Base-by-base conservation (phyloP, 2,888 invertebrate species). In the Nasonia oneida region DNA sequence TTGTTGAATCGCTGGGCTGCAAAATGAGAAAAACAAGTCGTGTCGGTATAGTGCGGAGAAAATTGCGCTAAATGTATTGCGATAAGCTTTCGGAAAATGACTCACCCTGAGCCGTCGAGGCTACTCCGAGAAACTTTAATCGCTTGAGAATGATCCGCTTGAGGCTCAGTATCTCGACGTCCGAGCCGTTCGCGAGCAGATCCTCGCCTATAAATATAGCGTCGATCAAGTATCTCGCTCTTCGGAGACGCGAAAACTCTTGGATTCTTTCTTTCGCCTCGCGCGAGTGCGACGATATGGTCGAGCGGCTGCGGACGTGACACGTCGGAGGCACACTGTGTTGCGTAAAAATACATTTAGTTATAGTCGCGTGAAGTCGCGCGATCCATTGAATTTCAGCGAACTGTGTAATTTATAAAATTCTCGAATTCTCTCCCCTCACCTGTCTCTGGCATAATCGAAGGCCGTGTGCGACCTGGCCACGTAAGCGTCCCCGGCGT, bases 91-190 rank as follows among this genome's bases (percentile, higher is more conserved):
- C 23, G 57, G 47, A 71, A 53, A 61, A 61, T n/a, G 14, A 4
- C 14, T 75, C 33, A 87, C 87, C 82, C 86, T 81, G 81, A 8
- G 71, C n/a, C 42, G 23, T 87, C 64, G 79, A 87, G 57, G 87
- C 81, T 4, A 91, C 90, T 0, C 91, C 92, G 15, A 93, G 86
- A 57, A 87, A 88, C 80, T 96, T 96, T 87, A 97, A 94, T 75
- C 97, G 95, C 10, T 95, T 95, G 4, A 96, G 93, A 4, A 97
- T 95, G 0, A 96, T 94, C 33, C 94, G 95, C 82, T 96, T 95
- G 83, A 97, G 95, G 23, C 95, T 95, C 0, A 97, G 94, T 50
- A 97, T 94, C 93, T 97, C 97, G 29, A 96, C 95, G 89, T 96
- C 96, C 0, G 95, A 95, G 0, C 96, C 96, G 89, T 95, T 95